phyloP scores from a whole-genome alignment of 2,113 vertebrate genomes.

The Rhineura floridana region DNA sequence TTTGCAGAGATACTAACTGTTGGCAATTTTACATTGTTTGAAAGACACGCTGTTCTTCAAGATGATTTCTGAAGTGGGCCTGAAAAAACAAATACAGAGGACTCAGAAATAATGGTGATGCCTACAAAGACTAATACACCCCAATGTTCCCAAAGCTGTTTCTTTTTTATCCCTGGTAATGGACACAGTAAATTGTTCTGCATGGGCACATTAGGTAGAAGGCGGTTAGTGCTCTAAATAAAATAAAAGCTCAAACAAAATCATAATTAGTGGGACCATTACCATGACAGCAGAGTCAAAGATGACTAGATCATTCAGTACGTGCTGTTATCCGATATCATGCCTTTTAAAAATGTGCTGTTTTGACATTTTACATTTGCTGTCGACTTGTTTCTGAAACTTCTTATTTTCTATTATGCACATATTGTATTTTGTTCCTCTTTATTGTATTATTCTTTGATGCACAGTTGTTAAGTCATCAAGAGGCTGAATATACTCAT shows the following conservation, averaged over 20 bases:
- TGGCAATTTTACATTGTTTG: neutral
- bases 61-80: neutral
- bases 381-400: neutral
- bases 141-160: neutral
- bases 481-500: neutral
- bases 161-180: neutral
- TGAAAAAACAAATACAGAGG: neutral
- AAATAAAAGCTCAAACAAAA: conserved; percentile 5
- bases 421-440: conserved; percentile 3
- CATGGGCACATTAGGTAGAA: neutral
- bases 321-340: neutral
- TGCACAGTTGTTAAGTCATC: neutral
- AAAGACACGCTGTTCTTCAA: neutral
- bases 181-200: neutral
- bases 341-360: neutral
- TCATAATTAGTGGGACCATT: conserved; percentile 15
- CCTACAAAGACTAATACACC: neutral
- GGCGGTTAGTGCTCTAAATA: neutral
- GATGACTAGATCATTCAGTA: neutral
- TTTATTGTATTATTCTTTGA: conserved; percentile 1
- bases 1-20: neutral
- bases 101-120: neutral
- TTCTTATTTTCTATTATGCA: neutral
- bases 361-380: conserved; percentile 18
- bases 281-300: neutral